phyloP scores from a whole-genome alignment of 1,140 invertebrate genomes.

The Drosophila nebulosa region DNA sequence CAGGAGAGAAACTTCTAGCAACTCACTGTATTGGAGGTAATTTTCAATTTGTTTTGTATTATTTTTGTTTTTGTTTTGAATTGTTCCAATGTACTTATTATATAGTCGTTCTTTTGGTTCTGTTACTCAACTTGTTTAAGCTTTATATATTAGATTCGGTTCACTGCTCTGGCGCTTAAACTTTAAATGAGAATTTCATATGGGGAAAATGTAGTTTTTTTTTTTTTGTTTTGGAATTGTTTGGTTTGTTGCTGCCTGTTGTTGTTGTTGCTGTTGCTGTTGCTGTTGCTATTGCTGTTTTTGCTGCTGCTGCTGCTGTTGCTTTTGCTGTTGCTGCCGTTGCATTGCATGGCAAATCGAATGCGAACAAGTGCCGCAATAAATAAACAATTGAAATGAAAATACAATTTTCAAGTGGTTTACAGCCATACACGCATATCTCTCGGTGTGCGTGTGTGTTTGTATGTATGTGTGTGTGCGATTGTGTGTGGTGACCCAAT shows the following conservation, averaged over 20 bases:
- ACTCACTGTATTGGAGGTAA: no score
- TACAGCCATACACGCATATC: conserved; percentile 41
- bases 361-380: conserved; percentile 78
- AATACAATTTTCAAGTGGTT: conserved; percentile 80
- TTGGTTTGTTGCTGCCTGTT: conserved; percentile 13
- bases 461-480: conserved; percentile 3
- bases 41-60: no score
- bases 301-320: conserved; percentile 18
- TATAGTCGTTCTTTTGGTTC: no score
- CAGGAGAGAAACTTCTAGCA: no score
- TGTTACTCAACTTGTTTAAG: background rate
- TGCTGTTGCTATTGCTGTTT: conserved; percentile 15
- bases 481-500: conserved; percentile 62
- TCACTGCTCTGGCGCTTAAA: background rate
- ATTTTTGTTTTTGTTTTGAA: no score
- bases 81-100: no score
- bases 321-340: conserved; percentile 12
- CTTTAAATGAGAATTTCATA: background rate
- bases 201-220: background rate
- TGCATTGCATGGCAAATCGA: conserved; percentile 59
- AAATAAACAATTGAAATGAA: conserved; percentile 80
- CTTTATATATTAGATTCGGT: background rate
- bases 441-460: conserved; percentile 19
- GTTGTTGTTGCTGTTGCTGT: conserved; percentile 5
- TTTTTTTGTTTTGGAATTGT: background rate